Conservation (phyloP, 2,797 vertebrate genomes). For the Sebastes kiyomatsui region DNA sequence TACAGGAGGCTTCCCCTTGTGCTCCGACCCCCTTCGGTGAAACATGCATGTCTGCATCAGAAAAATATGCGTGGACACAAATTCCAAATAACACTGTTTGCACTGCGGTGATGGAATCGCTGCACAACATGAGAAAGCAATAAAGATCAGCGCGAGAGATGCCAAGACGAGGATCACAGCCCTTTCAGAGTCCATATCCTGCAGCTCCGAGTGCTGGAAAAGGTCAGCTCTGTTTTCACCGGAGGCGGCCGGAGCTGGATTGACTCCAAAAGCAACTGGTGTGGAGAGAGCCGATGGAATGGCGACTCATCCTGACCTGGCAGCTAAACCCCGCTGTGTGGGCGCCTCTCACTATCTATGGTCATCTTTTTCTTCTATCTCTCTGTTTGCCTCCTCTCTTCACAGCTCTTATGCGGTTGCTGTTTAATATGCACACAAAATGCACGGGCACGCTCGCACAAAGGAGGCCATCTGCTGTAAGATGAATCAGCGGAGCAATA, state of each 20-base stretch:
- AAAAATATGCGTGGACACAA: conserved; percentile 17
- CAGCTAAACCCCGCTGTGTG: conserved; percentile 41
- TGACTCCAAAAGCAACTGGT: conserved; percentile 64
- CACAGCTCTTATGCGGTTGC: conserved; percentile 2
- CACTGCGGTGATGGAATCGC: conserved; percentile 26
- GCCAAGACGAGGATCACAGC: conserved; percentile 60
- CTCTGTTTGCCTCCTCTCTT: conserved; percentile 31
- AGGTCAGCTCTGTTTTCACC: conserved; percentile 71
- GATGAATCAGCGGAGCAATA: conserved; percentile 55
- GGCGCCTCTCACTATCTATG: conserved; percentile 40
- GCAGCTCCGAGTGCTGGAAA: conserved; percentile 52
- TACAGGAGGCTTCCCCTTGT: background rate
- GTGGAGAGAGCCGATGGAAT: conserved; percentile 38
- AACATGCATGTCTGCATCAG: conserved; percentile 18
- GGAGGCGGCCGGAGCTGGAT: conserved; percentile 55
- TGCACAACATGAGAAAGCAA: conserved; percentile 47
- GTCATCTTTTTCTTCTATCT: conserved; percentile 29
- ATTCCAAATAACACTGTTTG: conserved; percentile 17
- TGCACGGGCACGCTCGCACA: conserved; percentile 28
- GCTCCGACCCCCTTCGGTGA: background rate
- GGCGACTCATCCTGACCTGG: conserved; percentile 51
- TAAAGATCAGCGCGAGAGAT: conserved; percentile 56
- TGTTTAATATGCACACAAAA: conserved; percentile 55
- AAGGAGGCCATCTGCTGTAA: conserved; percentile 59
- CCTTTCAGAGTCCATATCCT: conserved; percentile 65